Evolutionary conservation across 2,113 vertebrate species (phyloP), one percentile per base, ranked within the genome.

Genomic region (Gopherus evgoodei): DNA sequence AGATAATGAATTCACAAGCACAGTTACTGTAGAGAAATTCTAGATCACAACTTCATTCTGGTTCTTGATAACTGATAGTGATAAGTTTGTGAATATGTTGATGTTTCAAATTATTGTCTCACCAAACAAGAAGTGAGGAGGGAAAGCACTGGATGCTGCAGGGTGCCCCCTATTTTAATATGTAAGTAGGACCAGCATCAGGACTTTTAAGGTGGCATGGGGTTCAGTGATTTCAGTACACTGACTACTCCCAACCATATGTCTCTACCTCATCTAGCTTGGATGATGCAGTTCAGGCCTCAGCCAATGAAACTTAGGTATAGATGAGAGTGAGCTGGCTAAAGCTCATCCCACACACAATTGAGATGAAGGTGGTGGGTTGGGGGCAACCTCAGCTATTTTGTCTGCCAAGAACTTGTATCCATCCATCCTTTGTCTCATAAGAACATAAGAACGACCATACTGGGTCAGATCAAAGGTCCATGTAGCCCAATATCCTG

Each of bases 111-210:
- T 14, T 42, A 10, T 2, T 25, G 29, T 27, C 1, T 92, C 38
- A 12, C 4, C 21, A 85, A 2, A 0, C 50, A 65, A 27, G n/a
- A n/a, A 27, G 25, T 2, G 24, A 3, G 27, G 9, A 11, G 42
- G 31, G 4, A 62, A 13, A 38, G 29, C 25, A 27, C 2, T 25
- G 12, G 24, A 12, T 47, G 11, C 75, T 47, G 42, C 42, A 84
- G 5, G 5, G 4, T 56, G 69, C n/a, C 9, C 1, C 92, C 59
- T 78, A 35, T 42, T 65, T 17, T 38, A 38, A 38, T 72, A 38
- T 72, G 19, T 17, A 38, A 9, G 38, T 72, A 10, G 7, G 1
- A 4, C n/a, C 12, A 22, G 35, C 6, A 88, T 11, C 52, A 84
- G 21, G 44, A 9, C 14, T 72, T 72, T 38, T 42, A 38, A 19